phyloP scores from a whole-genome alignment of 2,113 vertebrate species.

The Shinisaurus crocodilurus region DNA sequence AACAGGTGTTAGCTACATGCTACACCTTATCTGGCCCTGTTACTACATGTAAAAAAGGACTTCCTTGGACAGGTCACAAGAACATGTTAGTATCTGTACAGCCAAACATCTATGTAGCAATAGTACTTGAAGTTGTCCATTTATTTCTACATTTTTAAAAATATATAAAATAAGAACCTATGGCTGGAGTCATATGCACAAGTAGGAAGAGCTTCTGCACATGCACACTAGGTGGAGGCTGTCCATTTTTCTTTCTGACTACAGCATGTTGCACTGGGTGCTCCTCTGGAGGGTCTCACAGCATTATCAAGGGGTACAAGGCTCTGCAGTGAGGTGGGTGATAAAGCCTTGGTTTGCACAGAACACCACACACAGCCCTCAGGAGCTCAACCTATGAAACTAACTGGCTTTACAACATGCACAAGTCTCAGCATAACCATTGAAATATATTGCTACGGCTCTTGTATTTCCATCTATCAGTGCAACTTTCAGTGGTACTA shows the following conservation, averaged over 20 bases:
- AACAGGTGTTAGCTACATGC: too few relatives aligned
- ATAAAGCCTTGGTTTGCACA: not conserved
- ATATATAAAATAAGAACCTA: not conserved
- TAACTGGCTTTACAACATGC: not conserved
- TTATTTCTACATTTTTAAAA: not conserved
- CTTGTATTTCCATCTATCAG: not conserved
- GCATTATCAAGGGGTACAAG: not conserved
- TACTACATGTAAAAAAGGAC: not conserved
- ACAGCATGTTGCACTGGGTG: not conserved
- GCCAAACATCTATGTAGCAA: not conserved
- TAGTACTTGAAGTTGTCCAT: not conserved
- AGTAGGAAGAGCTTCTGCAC: not conserved
- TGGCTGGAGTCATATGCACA: not conserved
- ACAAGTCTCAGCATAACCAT: not conserved
- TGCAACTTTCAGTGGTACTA: not conserved
- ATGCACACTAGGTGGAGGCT: not conserved
- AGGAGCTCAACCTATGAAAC: not conserved
- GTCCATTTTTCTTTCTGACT: not conserved
- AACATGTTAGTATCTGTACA: not conserved
- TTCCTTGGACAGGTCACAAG: not conserved
- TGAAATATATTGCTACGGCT: not conserved
- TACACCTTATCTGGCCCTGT: not conserved
- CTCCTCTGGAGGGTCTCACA: not conserved
- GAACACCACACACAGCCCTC: not conserved
- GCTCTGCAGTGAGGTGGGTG: not conserved